phyloP scores from a whole-genome alignment of 2,888 invertebrate species.

The Hemistola chrysoprasaria region DNA sequence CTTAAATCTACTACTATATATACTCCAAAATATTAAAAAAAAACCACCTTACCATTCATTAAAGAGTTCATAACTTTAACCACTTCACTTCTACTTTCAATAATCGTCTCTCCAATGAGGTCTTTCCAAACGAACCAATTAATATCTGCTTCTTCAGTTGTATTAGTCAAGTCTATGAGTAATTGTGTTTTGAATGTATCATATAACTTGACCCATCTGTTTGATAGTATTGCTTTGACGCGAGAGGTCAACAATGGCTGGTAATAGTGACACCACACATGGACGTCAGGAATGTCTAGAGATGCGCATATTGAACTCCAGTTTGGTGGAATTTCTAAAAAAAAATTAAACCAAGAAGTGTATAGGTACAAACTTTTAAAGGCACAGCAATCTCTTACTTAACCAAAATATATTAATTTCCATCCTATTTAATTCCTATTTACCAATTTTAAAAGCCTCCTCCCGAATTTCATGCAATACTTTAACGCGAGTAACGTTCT shows the following conservation, averaged over 20 bases:
- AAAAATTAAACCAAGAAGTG: neutral
- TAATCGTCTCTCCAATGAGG: slow-evolving; percentile 76
- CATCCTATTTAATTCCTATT: slow-evolving; percentile 12
- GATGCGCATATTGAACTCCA: slow-evolving; percentile 85
- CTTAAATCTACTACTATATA: too few species aligned
- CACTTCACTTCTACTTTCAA: slow-evolving; percentile 69
- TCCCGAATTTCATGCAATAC: slow-evolving; percentile 87
- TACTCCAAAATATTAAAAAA: too few species aligned
- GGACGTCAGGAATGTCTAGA: slow-evolving; percentile 78
- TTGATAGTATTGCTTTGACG: slow-evolving; percentile 83
- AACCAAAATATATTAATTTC: too few species aligned
- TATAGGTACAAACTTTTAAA: too few species aligned
- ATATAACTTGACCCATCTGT: slow-evolving; percentile 62
- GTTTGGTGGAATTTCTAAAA: slow-evolving; percentile 80
- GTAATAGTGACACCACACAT: slow-evolving; percentile 88
- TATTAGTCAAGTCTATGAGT: slow-evolving; percentile 62
- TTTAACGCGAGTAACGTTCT: slow-evolving; percentile 86
- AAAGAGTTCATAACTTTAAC: slow-evolving; percentile 72
- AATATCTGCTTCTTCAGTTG: slow-evolving; percentile 83
- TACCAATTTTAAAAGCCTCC: slow-evolving; percentile 85
- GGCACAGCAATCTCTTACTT: too few species aligned
- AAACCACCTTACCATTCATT: slow-evolving; percentile 62
- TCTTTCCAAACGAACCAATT: slow-evolving; percentile 90
- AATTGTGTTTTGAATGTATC: slow-evolving; percentile 64
- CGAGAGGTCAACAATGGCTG: slow-evolving; percentile 88